A percentile compares a stretch with the other conserved stretches of the same genome.
These are phyloP conservation scores for Ataeniobius toweri DNA, from an alignment of 2,797 vertebrate genomes.

Conservation along the genomic window DNA sequence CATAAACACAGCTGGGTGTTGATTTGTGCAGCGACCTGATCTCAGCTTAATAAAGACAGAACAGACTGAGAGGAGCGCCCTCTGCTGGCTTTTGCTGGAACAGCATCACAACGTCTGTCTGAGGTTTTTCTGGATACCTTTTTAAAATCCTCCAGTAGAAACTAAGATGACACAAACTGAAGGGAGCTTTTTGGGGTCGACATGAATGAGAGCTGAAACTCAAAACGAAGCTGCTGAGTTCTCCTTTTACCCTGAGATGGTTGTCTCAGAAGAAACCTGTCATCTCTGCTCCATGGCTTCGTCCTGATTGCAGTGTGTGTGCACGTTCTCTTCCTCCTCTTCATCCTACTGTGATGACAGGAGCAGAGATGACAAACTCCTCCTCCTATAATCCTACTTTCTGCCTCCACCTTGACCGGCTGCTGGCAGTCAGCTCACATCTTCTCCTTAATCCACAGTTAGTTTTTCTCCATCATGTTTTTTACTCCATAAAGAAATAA, in stretches of 20 bases:
- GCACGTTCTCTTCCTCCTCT: not conserved
- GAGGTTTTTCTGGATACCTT: not conserved
- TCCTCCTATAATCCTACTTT: not conserved
- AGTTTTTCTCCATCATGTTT: not conserved
- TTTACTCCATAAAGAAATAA: not conserved
- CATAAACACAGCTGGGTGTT: not conserved
- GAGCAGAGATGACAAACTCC: not conserved
- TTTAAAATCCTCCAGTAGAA: not conserved
- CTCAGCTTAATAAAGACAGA: not conserved
- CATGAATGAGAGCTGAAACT: not conserved
- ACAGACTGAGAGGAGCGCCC: constrained; percentile 7
- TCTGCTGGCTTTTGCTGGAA: constrained; percentile 30
- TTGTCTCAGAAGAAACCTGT: not conserved
- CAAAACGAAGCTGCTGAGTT: not conserved
- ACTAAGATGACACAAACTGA: not conserved
- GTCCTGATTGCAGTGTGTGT: not conserved
- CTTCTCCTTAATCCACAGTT: not conserved
- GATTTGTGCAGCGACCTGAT: not conserved
- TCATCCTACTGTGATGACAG: not conserved
- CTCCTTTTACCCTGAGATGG: not conserved
- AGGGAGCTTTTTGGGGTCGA: not conserved
- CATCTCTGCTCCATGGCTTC: not conserved
- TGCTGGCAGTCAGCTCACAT: not conserved
- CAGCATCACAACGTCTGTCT: not conserved
- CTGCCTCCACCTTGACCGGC: constrained; percentile 5